Percentiles rank a stretch among this genome's conserved stretches.
Conservation (phyloP, 2,888 invertebrate species). For the Anoplius nigerrimus region DNA sequence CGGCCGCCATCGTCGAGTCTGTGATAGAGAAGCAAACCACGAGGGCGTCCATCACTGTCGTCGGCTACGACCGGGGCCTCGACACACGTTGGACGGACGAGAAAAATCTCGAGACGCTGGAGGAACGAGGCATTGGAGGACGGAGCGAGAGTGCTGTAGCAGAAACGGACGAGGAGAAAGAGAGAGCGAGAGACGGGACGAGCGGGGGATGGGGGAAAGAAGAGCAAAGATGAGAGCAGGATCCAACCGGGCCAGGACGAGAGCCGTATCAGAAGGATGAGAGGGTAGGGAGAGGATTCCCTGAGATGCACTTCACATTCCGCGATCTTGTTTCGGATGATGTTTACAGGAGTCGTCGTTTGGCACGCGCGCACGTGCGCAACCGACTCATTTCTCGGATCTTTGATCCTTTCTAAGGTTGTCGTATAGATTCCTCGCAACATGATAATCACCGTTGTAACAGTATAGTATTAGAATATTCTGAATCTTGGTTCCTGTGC, state of each 20-base stretch:
- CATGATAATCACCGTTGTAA: too few species aligned
- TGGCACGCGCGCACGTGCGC: conserved; percentile 41
- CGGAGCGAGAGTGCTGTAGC: conserved; percentile 23
- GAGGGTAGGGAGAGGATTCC: conserved; percentile 15
- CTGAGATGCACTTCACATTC: conserved; percentile 60
- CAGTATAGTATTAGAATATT: too few species aligned
- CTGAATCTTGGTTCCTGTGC: too few species aligned
- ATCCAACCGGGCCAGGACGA: neutral
- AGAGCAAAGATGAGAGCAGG: conserved; percentile 30
- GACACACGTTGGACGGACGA: conserved; percentile 44
- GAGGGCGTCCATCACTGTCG: conserved; percentile 71
- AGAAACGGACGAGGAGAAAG: conserved; percentile 16
- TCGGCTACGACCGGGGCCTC: conserved; percentile 47
- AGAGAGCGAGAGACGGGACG: conserved; percentile 4
- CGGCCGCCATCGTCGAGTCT: conserved; percentile 54
- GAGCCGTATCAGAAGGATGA: too few species aligned
- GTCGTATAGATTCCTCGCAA: too few species aligned
- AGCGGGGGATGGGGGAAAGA: conserved; percentile 24
- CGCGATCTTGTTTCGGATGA: conserved; percentile 66
- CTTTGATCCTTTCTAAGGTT: neutral
- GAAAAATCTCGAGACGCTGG: conserved; percentile 53
- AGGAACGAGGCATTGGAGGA: conserved; percentile 1
- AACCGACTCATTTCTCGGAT: too few species aligned
- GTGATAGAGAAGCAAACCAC: conserved; percentile 72
- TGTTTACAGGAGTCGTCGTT: conserved; percentile 58